Evolutionary conservation across 2,888 invertebrate species (phyloP), one percentile per base, ranked within the genome.

Genomic region (Pammene fasciana): DNA sequence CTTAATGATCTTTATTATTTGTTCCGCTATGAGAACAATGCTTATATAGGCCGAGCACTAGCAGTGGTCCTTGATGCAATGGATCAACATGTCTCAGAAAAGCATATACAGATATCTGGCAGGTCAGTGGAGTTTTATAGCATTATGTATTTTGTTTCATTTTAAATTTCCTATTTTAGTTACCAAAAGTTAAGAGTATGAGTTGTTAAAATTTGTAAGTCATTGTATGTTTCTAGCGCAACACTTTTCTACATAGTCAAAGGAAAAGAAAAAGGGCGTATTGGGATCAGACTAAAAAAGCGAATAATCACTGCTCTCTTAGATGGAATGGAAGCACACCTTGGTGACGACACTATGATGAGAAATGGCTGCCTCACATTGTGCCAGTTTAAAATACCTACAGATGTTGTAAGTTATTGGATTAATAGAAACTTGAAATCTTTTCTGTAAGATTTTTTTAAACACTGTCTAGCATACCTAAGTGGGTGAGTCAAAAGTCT

Each of bases 191-290:
- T n/a, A 36, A 36, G 36, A 36, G 7, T 36, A 6, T 38, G 38
- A 38, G 4, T 8, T 6, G 6, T 46, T 46, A 46, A n/a, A 14
- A 46, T 5, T 5, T 46, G 46, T 46, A 8, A 9, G n/a, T 14
- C 26, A 26, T 26, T 45, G 45, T 59, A 8, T 57, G 8, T 34
- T 41, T 45, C 34, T 87, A 98, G 98, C 90, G 99, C 99, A 5
- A 97, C 97, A 7, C 90, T 99, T 70, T 99, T 98, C 91, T 99
- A 99, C 87, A 97, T 99, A 76, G 97, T 98, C 3, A 98, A 98
- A 88, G 96, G 97, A 52, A 96, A 96, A 74, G 96, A 97, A 79
- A 96, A 95, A 75, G 94, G 94, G 7, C 94, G 94, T 75, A 94
- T 97, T 74, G 96, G 95, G 38, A 94, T 95, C 14, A 94, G 94